A percentile compares a stretch with the other conserved stretches of the same genome.
Conservation (phyloP, 2,113 vertebrate species). For the Coracopsis vasa region DNA sequence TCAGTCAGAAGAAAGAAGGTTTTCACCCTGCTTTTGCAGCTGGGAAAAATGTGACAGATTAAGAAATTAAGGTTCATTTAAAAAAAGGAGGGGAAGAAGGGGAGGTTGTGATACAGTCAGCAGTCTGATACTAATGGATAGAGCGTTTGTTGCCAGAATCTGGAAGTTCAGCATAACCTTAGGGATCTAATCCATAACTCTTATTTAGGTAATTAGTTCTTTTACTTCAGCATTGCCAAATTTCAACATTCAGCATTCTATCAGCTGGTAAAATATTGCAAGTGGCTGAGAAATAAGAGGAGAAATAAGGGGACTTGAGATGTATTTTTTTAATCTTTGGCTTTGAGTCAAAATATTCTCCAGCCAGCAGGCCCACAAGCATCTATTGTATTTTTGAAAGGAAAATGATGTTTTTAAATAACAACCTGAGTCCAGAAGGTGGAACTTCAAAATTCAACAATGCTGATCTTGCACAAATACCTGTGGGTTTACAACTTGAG, state of each 20-base stretch:
- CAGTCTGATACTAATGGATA: constrained; percentile 35
- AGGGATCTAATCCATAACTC: constrained; percentile 42
- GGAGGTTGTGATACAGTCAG: neutral
- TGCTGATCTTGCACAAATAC: neutral
- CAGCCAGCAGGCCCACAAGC: neutral
- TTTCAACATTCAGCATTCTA: neutral
- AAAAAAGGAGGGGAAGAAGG: fast-evolving
- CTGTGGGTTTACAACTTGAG: neutral
- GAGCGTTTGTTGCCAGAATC: constrained; percentile 1
- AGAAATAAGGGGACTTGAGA: neutral
- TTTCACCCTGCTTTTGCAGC: neutral
- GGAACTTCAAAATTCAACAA: neutral
- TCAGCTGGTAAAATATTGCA: neutral
- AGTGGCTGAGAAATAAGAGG: neutral
- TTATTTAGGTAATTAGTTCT: constrained; percentile 54
- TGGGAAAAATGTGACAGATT: neutral
- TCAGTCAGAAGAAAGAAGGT: neutral
- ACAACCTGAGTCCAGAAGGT: neutral
- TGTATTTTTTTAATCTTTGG: neutral
- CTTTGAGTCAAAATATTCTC: neutral
- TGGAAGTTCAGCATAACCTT: constrained; percentile 18
- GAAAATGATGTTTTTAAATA: neutral
- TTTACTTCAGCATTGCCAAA: constrained; percentile 8
- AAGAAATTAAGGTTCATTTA: constrained; percentile 11
- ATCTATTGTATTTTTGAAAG: neutral